Evolutionary conservation across 1,140 invertebrate genomes (phyloP).

Genomic region (Procambarus clarkii): DNA sequence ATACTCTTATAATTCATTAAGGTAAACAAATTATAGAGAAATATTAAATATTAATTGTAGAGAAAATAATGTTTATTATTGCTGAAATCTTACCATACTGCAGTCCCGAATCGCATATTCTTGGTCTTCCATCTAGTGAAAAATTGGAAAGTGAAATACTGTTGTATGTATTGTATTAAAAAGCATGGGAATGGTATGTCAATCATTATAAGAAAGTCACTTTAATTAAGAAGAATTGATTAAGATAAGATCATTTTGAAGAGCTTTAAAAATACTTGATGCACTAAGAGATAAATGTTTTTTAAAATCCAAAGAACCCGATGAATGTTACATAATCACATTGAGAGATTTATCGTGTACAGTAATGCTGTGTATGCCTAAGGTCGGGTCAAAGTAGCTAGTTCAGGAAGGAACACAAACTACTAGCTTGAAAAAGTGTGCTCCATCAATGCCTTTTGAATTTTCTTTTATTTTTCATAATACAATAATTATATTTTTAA

Average conservation of each 20-base stretch:
- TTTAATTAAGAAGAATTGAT: neutral
- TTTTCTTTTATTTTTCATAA: neutral
- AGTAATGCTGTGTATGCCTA: neutral
- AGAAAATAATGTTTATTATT: slow-evolving; percentile 49
- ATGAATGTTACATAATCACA: neutral
- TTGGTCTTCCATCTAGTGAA: slow-evolving; percentile 57
- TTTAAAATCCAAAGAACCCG: neutral
- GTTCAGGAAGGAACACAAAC: neutral
- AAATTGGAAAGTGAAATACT: slow-evolving; percentile 53
- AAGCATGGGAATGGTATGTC: neutral
- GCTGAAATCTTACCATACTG: slow-evolving; percentile 51
- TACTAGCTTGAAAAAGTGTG: neutral
- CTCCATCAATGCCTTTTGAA: neutral
- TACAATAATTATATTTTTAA: neutral
- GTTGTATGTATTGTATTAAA: slow-evolving; percentile 33
- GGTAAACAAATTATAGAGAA: neutral
- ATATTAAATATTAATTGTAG: slow-evolving; percentile 26
- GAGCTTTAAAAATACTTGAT: neutral
- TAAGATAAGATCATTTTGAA: neutral
- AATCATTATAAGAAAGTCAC: neutral
- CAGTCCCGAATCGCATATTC: slow-evolving; percentile 47
- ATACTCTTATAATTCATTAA: neutral
- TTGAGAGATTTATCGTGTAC: neutral
- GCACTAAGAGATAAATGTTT: neutral
- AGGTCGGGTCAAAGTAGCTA: neutral